Evolutionary conservation across 2,888 invertebrate genomes (phyloP).

Genomic region (Watsonalla cultraria): DNA sequence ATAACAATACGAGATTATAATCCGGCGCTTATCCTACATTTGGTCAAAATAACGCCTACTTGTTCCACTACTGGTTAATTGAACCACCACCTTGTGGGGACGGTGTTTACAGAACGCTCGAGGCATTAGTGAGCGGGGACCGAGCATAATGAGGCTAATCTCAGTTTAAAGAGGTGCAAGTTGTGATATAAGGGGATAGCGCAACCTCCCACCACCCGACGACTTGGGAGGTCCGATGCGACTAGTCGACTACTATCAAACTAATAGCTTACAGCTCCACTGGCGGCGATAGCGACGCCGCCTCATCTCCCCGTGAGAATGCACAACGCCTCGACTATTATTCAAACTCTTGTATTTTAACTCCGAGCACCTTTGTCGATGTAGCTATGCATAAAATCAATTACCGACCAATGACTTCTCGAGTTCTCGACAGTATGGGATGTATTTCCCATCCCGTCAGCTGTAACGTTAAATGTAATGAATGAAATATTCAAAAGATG

Average conservation of each 20-base stretch:
- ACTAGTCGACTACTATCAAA: too few relatives aligned
- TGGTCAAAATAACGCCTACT: slow-evolving; percentile 40
- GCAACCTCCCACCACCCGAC: slow-evolving; percentile 36
- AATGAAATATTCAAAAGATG: slow-evolving; percentile 53
- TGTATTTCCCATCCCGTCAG: slow-evolving; percentile 28
- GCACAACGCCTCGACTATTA: slow-evolving; percentile 24
- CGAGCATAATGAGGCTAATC: slow-evolving; percentile 43
- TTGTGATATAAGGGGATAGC: slow-evolving; percentile 49
- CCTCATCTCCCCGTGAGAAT: slow-evolving; percentile 42
- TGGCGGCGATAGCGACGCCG: slow-evolving; percentile 34
- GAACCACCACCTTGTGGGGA: slow-evolving; percentile 27
- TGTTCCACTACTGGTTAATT: slow-evolving; percentile 30
- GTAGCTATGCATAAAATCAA: slow-evolving; percentile 35
- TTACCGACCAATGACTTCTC: slow-evolving; percentile 30
- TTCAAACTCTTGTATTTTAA: slow-evolving; percentile 17
- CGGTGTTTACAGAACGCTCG: slow-evolving; percentile 28
- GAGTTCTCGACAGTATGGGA: slow-evolving; percentile 18
- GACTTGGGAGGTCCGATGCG: slow-evolving; percentile 63
- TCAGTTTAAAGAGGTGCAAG: slow-evolving; percentile 37
- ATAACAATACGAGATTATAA: slow-evolving; percentile 36
- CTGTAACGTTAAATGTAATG: slow-evolving; percentile 34
- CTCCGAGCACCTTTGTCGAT: slow-evolving; percentile 15
- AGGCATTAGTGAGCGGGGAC: slow-evolving; percentile 25
- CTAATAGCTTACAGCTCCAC: slow-evolving; percentile 57
- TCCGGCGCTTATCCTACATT: slow-evolving; percentile 43